A percentile compares a stretch with the other conserved stretches of the same genome.
Evolutionary conservation across 2,113 vertebrate species (phyloP).

Genomic region (Bubo bubo): DNA sequence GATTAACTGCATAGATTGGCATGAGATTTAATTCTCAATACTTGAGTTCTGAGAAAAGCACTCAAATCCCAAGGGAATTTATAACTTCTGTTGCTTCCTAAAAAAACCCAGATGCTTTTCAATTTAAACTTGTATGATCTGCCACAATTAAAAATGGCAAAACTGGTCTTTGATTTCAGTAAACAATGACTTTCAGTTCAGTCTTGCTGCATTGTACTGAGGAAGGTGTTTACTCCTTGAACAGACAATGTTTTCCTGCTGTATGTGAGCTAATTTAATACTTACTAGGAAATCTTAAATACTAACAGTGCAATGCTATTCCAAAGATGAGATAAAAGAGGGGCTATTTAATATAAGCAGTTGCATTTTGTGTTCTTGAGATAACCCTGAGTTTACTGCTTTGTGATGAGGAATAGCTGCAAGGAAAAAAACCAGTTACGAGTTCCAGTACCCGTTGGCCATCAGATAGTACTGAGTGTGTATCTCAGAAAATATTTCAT

Average conservation of each 20-base stretch:
- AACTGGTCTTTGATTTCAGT: not conserved
- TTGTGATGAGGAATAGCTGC: not conserved
- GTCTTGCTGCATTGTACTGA: not conserved
- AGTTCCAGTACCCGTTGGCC: not conserved
- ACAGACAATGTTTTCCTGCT: not conserved
- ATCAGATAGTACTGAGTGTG: not conserved
- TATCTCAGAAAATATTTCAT: not conserved
- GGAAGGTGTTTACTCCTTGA: not conserved
- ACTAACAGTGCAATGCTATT: not conserved
- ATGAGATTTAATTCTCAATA: not conserved
- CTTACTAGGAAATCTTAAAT: not conserved
- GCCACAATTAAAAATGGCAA: not conserved
- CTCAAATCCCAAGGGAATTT: not conserved
- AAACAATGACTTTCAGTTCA: not conserved
- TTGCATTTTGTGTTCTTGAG: not conserved
- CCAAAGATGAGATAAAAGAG: not conserved
- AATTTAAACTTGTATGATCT: not conserved
- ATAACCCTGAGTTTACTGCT: not conserved
- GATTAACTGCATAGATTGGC: not conserved
- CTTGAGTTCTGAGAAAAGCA: not conserved
- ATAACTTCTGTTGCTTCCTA: not conserved
- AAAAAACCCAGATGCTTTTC: not conserved
- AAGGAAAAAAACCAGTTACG: not conserved
- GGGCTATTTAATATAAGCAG: not conserved
- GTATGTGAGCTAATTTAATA: not conserved